These are phyloP conservation scores for Coleophora flavipennella DNA, from an alignment of 2,888 invertebrate species.

Conservation along the genomic window DNA sequence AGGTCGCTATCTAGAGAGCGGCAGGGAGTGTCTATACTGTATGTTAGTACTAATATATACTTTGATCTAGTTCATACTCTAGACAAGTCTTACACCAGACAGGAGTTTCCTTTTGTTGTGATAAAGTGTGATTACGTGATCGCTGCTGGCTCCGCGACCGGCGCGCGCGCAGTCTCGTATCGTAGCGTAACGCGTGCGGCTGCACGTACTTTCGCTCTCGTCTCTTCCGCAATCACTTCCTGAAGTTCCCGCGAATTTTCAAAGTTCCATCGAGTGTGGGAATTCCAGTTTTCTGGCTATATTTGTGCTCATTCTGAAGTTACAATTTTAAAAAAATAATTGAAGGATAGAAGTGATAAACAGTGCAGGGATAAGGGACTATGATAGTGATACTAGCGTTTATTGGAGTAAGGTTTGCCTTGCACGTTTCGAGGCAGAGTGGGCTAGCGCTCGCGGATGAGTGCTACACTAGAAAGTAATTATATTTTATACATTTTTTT, in stretches of 20 bases:
- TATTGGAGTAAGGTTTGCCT: conserved; percentile 58
- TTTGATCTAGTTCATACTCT: no score
- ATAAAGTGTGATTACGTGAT: conserved; percentile 45
- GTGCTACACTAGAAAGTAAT: conserved; percentile 67
- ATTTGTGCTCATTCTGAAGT: no score
- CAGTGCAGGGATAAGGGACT: conserved; percentile 35
- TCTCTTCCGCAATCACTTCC: conserved; percentile 33
- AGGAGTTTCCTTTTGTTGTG: no score
- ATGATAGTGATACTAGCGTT: conserved; percentile 66
- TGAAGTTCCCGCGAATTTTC: conserved; percentile 1
- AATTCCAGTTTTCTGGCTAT: no score
- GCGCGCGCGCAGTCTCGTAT: conserved; percentile 41
- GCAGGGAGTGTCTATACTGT: no score
- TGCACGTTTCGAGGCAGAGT: conserved; percentile 64
- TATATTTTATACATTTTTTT: conserved; percentile 8
- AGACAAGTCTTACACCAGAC: no score
- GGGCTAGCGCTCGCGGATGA: conserved; percentile 59
- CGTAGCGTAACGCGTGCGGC: conserved; percentile 46
- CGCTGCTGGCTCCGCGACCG: conserved; percentile 23
- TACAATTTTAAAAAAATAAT: no score
- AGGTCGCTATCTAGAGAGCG: no score
- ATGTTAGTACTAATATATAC: no score
- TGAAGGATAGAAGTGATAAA: no score
- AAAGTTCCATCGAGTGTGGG: no score
- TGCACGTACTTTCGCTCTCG: conserved; percentile 62